Percentiles rank a stretch among this genome's conserved stretches.
phyloP scores from a whole-genome alignment of 1,140 invertebrate species.

The Trigoniulus corallinus region DNA sequence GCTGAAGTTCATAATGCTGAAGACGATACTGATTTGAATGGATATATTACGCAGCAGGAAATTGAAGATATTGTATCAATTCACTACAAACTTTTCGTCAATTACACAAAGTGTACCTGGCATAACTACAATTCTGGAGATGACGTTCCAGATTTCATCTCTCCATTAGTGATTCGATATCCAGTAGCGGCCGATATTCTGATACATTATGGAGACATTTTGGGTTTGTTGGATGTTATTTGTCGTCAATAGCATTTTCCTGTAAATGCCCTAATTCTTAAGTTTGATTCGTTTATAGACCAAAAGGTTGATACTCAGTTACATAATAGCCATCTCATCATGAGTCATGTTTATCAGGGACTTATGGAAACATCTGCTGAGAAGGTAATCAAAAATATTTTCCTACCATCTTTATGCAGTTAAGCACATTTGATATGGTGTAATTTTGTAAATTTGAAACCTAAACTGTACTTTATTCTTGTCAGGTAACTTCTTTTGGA shows the following conservation, averaged over 20 bases:
- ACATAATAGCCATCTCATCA: background rate
- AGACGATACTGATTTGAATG: background rate
- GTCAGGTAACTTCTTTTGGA: too few species aligned
- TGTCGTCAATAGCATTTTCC: too few species aligned
- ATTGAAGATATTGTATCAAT: background rate
- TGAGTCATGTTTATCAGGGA: too few species aligned
- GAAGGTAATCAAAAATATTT: too few species aligned
- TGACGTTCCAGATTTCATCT: background rate
- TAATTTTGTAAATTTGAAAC: too few species aligned
- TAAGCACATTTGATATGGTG: too few species aligned
- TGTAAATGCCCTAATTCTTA: too few species aligned
- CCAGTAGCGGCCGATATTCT: slow-evolving; percentile 8
- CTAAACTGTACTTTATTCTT: too few species aligned
- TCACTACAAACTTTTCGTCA: background rate
- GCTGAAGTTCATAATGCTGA: background rate
- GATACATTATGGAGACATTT: background rate
- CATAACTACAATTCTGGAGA: background rate
- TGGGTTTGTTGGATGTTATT: too few species aligned
- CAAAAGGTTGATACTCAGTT: background rate
- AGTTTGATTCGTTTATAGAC: too few species aligned
- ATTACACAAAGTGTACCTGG: slow-evolving; percentile 1
- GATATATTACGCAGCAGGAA: background rate
- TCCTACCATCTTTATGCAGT: too few species aligned
- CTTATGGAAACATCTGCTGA: too few species aligned
- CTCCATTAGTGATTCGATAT: slow-evolving; percentile 9